Evolutionary conservation across 92 coral and sea anemone genomes (phyloP), one percentile per base, ranked within the genome.

Genomic region (Bergia sp.): DNA sequence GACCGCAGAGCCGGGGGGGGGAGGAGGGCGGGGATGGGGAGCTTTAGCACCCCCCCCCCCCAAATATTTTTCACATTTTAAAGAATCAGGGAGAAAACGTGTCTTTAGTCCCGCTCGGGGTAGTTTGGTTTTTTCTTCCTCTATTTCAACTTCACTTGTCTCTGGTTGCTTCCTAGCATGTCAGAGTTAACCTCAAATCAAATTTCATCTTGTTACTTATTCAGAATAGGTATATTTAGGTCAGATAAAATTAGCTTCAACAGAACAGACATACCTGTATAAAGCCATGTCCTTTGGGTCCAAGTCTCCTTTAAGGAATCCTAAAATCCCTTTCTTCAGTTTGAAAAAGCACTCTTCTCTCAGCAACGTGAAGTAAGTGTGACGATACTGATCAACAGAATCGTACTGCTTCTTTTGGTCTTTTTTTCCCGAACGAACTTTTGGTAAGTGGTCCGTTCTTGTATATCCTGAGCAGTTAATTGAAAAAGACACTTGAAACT

Each of bases 331-430:
- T 38, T 81, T 92, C 78, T 94, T 90, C 61, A 93, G 78, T 79
- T 95, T 93, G 79, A 90, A 88, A 85, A 95, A 96, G 81, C 98
- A 93, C 43, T 96, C 99, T 73, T 93, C 99, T 82, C 99, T 89
- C 41, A 96, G 84, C 36, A 96, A 90, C 61, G 87, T 88, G 89
- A 88, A 95, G 90, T 93, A 73, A 0, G 95, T 96, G 36, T 88
- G 80, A 18, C 92, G 88, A 80, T 96, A 96, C 36, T 96, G 94
- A 18, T 88, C 93, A 4, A 80, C 92, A 79, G 96, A 90, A 3
- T 73, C 78, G 80, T 96, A 96, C 45, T 29, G 29, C 29, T 36
- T 39, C 45, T 39, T 61, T 13, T 89, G 53, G 41, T 36, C 45
- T 10, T 61, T 77, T 3, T 42, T 67, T 1, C 55, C 36, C 37